Conservation (phyloP, 2,888 invertebrate genomes). For the Chloroclystis v-ata region DNA sequence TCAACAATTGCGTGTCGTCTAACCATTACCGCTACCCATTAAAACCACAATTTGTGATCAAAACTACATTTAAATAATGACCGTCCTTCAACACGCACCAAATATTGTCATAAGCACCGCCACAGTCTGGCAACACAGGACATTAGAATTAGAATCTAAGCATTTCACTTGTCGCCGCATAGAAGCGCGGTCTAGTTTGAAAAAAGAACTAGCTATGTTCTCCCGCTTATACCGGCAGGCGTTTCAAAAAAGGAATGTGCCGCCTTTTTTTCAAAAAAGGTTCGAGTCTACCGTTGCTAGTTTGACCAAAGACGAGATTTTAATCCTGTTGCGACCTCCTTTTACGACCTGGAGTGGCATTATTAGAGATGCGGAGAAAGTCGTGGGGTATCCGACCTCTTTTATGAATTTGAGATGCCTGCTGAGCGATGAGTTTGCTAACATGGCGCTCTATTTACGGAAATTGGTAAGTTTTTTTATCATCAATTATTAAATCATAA, state of each 20-base stretch:
- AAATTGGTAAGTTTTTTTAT: conserved; percentile 67
- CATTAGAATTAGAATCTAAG: conserved; percentile 17
- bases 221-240: conserved; percentile 46
- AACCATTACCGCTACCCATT: neutral
- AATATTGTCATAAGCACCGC: conserved; percentile 6
- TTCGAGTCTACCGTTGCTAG: conserved; percentile 66
- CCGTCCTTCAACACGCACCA: conserved; percentile 7
- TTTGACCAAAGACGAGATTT: conserved; percentile 69
- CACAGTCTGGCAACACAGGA: conserved; percentile 22
- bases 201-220: conserved; percentile 44
- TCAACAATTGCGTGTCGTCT: too few relatives aligned
- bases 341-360: conserved; percentile 71
- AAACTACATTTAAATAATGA: neutral
- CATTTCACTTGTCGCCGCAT: conserved; percentile 33
- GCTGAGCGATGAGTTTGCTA: conserved; percentile 80
- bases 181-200: conserved; percentile 17
- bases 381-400: conserved; percentile 78
- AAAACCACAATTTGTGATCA: neutral
- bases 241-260: conserved; percentile 45
- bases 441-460: conserved; percentile 72
- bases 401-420: conserved; percentile 79
- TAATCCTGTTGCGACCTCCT: conserved; percentile 63
- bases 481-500: neutral
- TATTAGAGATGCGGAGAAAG: conserved; percentile 72
- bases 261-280: conserved; percentile 64